Percentiles rank a stretch among this genome's conserved stretches.
Evolutionary conservation across 2,797 vertebrate species (phyloP).

Genomic region (Rhyacichthys aspro): DNA sequence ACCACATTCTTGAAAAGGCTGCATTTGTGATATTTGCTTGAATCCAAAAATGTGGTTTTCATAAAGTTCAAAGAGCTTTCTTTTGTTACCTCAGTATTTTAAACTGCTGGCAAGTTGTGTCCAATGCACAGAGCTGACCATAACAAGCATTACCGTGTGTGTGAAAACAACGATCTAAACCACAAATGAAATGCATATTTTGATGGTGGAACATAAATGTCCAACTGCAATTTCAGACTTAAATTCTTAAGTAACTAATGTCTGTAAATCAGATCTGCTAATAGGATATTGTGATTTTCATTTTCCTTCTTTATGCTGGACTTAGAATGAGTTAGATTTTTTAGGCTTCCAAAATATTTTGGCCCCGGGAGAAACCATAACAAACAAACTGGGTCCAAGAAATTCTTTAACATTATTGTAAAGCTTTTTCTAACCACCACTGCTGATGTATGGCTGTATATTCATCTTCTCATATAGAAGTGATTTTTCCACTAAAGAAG

Average conservation of each 20-base stretch:
- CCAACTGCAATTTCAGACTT: no score
- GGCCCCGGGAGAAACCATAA: no score
- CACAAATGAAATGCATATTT: conserved; percentile 8
- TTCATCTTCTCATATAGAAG: neutral
- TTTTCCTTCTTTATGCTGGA: no score
- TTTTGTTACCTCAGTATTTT: conserved; percentile 3
- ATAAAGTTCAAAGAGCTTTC: conserved; percentile 5
- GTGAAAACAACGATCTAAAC: neutral
- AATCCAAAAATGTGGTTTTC: conserved; percentile 5
- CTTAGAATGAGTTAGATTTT: no score
- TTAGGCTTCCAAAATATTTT: no score
- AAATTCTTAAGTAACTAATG: no score
- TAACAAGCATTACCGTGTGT: neutral
- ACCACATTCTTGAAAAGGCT: conserved; percentile 9
- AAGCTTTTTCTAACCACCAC: no score
- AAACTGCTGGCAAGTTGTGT: neutral
- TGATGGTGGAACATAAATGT: neutral
- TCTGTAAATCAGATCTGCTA: no score
- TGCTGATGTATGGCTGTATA: no score
- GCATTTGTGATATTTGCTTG: conserved; percentile 4
- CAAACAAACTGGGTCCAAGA: no score
- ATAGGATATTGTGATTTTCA: no score
- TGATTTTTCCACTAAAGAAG: conserved; percentile 7
- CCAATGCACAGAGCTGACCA: neutral
- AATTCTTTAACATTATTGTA: no score